Evolutionary conservation across 2,113 vertebrate genomes (phyloP).

Genomic region (Plotosus lineatus): DNA sequence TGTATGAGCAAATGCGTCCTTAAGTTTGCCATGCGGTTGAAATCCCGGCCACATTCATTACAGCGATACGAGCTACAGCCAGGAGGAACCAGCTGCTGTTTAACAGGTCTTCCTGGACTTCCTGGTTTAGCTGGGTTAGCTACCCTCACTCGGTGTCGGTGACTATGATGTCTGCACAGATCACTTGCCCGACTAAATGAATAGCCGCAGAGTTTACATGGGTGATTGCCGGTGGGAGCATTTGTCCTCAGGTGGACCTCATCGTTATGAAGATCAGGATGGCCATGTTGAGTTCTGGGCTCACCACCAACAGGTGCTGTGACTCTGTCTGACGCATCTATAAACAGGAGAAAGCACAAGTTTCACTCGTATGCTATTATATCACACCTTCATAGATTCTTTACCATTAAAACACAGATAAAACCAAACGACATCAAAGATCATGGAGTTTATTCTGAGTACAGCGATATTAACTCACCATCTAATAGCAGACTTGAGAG

Average conservation of each 20-base stretch:
- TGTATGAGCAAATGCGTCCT: slow-evolving; percentile 75
- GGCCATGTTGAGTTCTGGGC: slow-evolving; percentile 33
- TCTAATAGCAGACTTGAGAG: no score
- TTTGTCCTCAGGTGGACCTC: slow-evolving; percentile 49
- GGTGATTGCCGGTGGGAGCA: slow-evolving; percentile 34
- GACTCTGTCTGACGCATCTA: slow-evolving; percentile 39
- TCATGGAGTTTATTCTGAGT: no score
- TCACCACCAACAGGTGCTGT: slow-evolving; percentile 31
- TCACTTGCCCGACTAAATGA: slow-evolving; percentile 65
- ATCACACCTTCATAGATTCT: not conserved
- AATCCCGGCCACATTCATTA: slow-evolving; percentile 67
- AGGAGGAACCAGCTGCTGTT: slow-evolving; percentile 65
- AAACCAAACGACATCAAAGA: not conserved
- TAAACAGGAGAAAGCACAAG: not conserved
- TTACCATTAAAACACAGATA: not conserved
- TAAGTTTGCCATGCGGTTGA: slow-evolving; percentile 74
- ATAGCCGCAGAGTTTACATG: slow-evolving; percentile 67
- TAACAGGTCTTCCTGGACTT: slow-evolving; percentile 39
- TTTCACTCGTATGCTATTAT: not conserved
- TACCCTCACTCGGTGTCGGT: slow-evolving; percentile 57
- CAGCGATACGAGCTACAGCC: slow-evolving; percentile 71
- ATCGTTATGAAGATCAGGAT: slow-evolving; percentile 45
- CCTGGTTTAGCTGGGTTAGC: slow-evolving; percentile 1
- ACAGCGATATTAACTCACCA: not conserved
- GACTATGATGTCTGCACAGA: slow-evolving; percentile 63